Evolutionary conservation across 1,140 invertebrate species (phyloP).

Genomic region (Zaprionus ghesquierei): DNA sequence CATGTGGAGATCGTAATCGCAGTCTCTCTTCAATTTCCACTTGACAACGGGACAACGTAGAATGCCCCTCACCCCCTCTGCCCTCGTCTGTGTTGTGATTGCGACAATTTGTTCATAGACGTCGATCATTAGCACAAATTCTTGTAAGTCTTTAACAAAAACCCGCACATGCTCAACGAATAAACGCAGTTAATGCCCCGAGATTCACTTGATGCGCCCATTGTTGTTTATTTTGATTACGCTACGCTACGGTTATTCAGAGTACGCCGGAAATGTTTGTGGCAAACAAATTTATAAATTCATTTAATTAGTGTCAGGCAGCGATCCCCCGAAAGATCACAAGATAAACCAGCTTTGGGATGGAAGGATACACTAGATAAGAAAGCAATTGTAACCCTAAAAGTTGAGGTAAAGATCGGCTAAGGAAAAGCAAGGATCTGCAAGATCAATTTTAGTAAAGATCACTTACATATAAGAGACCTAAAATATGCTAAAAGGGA

Average conservation of each 20-base stretch:
- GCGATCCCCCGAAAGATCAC: not conserved
- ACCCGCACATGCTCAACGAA: not conserved
- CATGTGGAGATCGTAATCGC: constrained; percentile 46
- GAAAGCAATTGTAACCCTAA: not conserved
- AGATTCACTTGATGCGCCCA: constrained; percentile 23
- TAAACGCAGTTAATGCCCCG: not conserved
- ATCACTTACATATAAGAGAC: no score
- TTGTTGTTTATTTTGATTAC: constrained; percentile 43
- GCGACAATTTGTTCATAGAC: constrained; percentile 74
- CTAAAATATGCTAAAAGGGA: no score
- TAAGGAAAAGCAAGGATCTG: not conserved
- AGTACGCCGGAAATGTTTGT: constrained; percentile 48
- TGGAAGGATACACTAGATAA: not conserved
- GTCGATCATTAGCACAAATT: constrained; percentile 74
- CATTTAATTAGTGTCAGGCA: constrained; percentile 33
- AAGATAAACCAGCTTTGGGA: not conserved
- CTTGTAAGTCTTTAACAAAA: constrained; percentile 60
- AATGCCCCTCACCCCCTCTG: not conserved
- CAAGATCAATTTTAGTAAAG: not conserved
- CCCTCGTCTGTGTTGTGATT: constrained; percentile 45
- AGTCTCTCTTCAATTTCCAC: constrained; percentile 10
- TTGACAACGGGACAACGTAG: constrained; percentile 4
- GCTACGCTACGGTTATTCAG: constrained; percentile 10
- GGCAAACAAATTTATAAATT: constrained; percentile 67
- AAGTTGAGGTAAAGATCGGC: not conserved